Conservation (phyloP, 2,888 invertebrate species). For the Itoplectis maculator region DNA sequence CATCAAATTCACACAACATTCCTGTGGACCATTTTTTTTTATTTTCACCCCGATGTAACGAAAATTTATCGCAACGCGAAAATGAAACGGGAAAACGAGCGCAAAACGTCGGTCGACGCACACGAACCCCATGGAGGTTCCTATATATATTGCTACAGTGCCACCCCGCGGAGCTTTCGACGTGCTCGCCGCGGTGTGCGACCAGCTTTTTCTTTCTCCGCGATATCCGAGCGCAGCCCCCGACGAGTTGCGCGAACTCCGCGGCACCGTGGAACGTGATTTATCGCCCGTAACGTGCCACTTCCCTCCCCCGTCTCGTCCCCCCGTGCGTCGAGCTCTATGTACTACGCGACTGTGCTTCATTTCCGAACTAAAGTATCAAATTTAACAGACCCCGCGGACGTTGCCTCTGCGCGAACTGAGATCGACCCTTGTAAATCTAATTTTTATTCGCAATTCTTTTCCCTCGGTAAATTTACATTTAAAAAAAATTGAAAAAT, state of each 20-base stretch:
- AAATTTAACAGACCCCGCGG: conserved; percentile 30
- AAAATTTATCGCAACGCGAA: conserved; percentile 29
- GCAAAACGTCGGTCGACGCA: conserved; percentile 13
- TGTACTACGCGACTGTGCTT: not conserved
- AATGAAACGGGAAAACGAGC: conserved; percentile 13
- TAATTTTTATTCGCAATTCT: too few relatives aligned
- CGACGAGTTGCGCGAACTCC: conserved; percentile 28
- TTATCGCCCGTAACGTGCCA: conserved; percentile 29
- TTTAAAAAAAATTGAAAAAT: too few relatives aligned
- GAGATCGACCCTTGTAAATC: not conserved
- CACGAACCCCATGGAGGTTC: conserved; percentile 26
- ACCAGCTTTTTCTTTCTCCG: conserved; percentile 23
- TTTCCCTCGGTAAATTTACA: too few relatives aligned
- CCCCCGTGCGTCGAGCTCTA: too few relatives aligned
- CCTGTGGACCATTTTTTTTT: too few relatives aligned
- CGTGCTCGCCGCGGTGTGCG: not conserved
- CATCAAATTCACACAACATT: too few relatives aligned
- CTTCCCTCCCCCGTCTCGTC: too few relatives aligned
- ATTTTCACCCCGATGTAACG: not conserved
- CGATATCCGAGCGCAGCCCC: too few relatives aligned
- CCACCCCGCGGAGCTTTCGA: conserved; percentile 45
- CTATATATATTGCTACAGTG: conserved; percentile 54
- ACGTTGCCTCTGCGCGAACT: not conserved
- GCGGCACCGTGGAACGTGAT: conserved; percentile 36
- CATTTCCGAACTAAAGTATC: conserved; percentile 15